These are phyloP conservation scores for Cichlasoma orientale DNA, from an alignment of 2,797 vertebrate genomes.

Conservation along the genomic window DNA sequence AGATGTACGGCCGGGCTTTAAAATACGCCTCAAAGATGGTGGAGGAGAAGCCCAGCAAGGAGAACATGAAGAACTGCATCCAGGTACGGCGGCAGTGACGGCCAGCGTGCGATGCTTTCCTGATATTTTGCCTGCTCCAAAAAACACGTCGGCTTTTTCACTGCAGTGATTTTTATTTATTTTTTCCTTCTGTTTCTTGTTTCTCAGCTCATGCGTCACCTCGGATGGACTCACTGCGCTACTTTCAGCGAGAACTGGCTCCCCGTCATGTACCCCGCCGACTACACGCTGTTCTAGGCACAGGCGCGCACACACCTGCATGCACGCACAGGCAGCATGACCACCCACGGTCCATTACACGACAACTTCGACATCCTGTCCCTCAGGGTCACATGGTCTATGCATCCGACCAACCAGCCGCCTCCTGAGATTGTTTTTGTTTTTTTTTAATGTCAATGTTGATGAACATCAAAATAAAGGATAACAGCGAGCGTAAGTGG, in stretches of 20 bases:
- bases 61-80: slow-evolving; percentile 97
- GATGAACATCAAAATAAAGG: slow-evolving; percentile 37
- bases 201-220: slow-evolving; percentile 91
- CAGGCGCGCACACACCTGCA: slow-evolving; percentile 26
- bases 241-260: slow-evolving; percentile 95
- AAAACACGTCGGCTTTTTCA: neutral
- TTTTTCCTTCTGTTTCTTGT: neutral
- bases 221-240: slow-evolving; percentile 93
- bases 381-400: slow-evolving; percentile 67
- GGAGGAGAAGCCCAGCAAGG: slow-evolving; percentile 97
- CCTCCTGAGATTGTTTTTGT: slow-evolving; percentile 18
- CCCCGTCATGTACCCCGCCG: slow-evolving; percentile 94
- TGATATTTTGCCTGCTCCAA: neutral
- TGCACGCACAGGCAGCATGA: slow-evolving; percentile 17
- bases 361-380: slow-evolving; percentile 31
- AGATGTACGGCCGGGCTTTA: slow-evolving; percentile 94
- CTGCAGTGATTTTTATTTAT: neutral
- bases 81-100: slow-evolving; percentile 78
- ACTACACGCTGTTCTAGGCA: slow-evolving; percentile 92
- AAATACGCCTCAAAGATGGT: slow-evolving; percentile 94
- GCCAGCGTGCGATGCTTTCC: neutral
- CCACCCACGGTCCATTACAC: slow-evolving; percentile 29
- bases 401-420: slow-evolving; percentile 54
- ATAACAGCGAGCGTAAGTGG: neutral
- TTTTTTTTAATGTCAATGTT: slow-evolving; percentile 14